Base-by-base conservation (phyloP, 30 jellyfish, hydroid and myxozoan genomes). In the Clytia hemisphaerica region DNA sequence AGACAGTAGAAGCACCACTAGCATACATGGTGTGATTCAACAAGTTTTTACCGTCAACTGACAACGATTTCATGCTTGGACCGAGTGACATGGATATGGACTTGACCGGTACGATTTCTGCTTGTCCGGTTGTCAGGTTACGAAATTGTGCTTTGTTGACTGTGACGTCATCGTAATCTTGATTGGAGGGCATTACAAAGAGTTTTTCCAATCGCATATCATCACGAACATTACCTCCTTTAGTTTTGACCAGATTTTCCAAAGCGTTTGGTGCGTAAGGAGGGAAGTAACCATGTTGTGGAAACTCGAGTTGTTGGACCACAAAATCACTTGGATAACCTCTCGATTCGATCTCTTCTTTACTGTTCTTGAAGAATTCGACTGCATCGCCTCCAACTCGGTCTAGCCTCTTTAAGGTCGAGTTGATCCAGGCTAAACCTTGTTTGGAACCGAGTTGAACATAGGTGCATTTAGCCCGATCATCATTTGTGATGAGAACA, bases 261-360 rank as follows among this genome's bases (percentile, higher is more conserved):
- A 51, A 34, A 10, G 24, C 66, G 6, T 51, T 34, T 10, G 36
- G 36, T 6, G 24, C 36, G 26, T 51, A 51, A 9, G 66, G 66
- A 6, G 66, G 66, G 12, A 51, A 51, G 26, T 51, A 51, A 6
- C 66, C 66, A 19, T 51, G 36, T 6, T 15, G 12, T 6, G 66
- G 66, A 51, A 51, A 51, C 26, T 51, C 66, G 26, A 51, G 66
- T 51, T 25, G 36, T 51, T 51, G 66, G 12, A 51, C 18, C 6
- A 51, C 66, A 6, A 6, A 9, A 19, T 19, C 25, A 19, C 36
- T 6, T n/a, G n/a, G n/a, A 19, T 51, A 51, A 6, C 66, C 66
- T 6, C 66, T 25, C 25, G 10, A 10, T 34, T 51, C 24, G 36
- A 25, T 51, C 25, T 51, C 66, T 15, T 10, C 66, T 25, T 51